Base-by-base conservation (phyloP, 2,888 invertebrate genomes). In the Erebia aethiops region DNA sequence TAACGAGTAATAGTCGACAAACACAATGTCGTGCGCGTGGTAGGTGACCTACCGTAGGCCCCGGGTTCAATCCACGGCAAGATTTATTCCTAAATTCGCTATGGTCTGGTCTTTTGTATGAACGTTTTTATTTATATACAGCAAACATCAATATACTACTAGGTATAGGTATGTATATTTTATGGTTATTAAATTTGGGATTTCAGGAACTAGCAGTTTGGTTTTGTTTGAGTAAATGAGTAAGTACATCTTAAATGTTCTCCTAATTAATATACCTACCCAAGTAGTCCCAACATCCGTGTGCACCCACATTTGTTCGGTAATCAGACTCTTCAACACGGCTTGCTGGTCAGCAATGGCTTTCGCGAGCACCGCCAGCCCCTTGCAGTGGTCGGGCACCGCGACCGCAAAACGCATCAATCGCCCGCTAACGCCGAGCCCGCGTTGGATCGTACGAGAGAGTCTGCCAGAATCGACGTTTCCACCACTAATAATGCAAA, bases 391-490 rank as follows among this genome's bases (percentile, higher is more conserved):
- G 86, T 97, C 97, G 62, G 96, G 96, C 21, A 96, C 94, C 0
- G 95, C 95, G 0, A 96, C 95, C 1, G 95, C 94, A 84, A 97
- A 96, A 78, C 97, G 94, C 82, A 95, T 83, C 83, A 96, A 87
- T 5, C 96, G 88, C 0, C 97, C 97, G 80, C 96, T 96, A 0
- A 95, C 96, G 10, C 97, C 97, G 66, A 97, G 87, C 1, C 97
- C 97, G 72, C 97, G 93, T 81, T 97, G 97, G 76, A 97, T 94
- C 72, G 96, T 96, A 62, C 97, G 94, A 0, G 97, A 96, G 65
- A 97, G 88, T 0, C 97, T 95, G 0, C 97, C 96, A 0, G 96
- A 96, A 83, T 97, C 97, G 57, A 97, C 96, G 88, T 97, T 97
- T 62, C 97, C 97, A 9, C 96, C 96, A 84, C 96, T 97, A 64